These are phyloP conservation scores for Neoniphon sammara DNA, from an alignment of 2,797 vertebrate species.

Conservation along the genomic window DNA sequence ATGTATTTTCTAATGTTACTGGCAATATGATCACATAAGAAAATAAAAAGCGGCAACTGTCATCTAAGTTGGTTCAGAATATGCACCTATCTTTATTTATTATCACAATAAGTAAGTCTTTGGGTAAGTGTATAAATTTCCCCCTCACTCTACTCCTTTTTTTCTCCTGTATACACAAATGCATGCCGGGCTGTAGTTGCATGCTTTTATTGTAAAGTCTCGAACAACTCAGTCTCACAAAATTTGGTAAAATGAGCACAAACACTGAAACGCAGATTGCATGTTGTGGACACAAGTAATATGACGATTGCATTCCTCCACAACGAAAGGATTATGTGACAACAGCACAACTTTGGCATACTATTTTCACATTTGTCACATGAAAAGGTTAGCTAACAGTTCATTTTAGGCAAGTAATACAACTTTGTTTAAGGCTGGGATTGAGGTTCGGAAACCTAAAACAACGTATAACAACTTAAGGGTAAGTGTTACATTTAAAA, in stretches of 20 bases:
- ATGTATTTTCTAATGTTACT: conserved; percentile 89
- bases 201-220: conserved; percentile 50
- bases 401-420: too few relatives aligned
- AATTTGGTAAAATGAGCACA: conserved; percentile 47
- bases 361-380: too few relatives aligned
- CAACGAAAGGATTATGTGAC: conserved; percentile 3
- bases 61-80: conserved; percentile 99
- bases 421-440: too few relatives aligned
- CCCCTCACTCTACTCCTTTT: conserved; percentile 74
- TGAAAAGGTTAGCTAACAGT: too few relatives aligned
- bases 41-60: conserved; percentile 94
- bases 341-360: not conserved
- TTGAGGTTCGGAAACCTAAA: too few relatives aligned
- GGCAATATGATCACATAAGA: conserved; percentile 93
- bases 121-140: conserved; percentile 94
- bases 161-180: conserved; percentile 50
- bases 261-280: conserved; percentile 1
- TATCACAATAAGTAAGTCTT: conserved; percentile 84
- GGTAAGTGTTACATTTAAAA: too few relatives aligned
- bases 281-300: conserved; percentile 16
- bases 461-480: too few relatives aligned
- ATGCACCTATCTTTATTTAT: conserved; percentile 92
- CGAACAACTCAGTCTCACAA: conserved; percentile 37
- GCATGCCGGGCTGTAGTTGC: conserved; percentile 66
- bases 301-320: not conserved